Percentiles rank a stretch among this genome's conserved stretches.
Conservation (phyloP, 2,797 vertebrate species). For the Aeoliscus strigatus region DNA sequence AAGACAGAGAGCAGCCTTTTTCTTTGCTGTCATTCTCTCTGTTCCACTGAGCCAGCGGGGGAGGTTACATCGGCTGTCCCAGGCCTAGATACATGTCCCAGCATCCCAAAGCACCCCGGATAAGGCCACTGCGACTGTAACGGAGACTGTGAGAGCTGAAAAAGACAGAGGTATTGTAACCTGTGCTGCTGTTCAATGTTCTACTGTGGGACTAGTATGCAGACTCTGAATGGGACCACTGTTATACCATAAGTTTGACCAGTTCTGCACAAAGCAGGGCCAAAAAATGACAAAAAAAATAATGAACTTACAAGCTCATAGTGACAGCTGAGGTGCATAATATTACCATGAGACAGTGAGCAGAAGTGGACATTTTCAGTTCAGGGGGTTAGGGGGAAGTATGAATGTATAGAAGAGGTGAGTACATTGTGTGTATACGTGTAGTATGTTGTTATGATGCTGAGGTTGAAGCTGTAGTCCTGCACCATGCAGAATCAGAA, state of each 20-base stretch:
- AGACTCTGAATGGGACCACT: constrained; percentile 9
- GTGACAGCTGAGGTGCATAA: constrained; percentile 28
- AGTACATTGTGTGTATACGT: constrained; percentile 6
- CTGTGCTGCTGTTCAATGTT: constrained; percentile 15
- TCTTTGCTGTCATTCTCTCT: constrained; percentile 55
- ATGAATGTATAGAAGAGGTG: constrained; percentile 10
- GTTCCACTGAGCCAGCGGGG: constrained; percentile 50
- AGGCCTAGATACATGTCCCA: constrained; percentile 71
- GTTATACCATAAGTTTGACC: constrained; percentile 39
- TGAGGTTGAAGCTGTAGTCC: constrained; percentile 10
- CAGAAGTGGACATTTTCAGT: constrained; percentile 1
- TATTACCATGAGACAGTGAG: constrained; percentile 14
- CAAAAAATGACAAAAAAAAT: too few species aligned
- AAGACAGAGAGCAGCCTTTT: constrained; percentile 11
- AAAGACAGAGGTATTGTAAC: constrained; percentile 64
- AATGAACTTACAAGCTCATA: constrained; percentile 10
- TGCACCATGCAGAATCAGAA: constrained; percentile 6
- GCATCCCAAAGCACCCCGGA: constrained; percentile 61
- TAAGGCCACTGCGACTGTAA: constrained; percentile 52
- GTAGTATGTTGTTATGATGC: constrained; percentile 5
- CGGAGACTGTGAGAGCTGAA: constrained; percentile 49
- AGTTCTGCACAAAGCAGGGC: constrained; percentile 9
- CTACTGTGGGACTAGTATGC: constrained; percentile 1
- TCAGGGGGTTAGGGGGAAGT: neutral
- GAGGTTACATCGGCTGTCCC: constrained; percentile 60